These are phyloP conservation scores for Platichthys flesus DNA, from an alignment of 2,113 vertebrate species.

Conservation along the genomic window DNA sequence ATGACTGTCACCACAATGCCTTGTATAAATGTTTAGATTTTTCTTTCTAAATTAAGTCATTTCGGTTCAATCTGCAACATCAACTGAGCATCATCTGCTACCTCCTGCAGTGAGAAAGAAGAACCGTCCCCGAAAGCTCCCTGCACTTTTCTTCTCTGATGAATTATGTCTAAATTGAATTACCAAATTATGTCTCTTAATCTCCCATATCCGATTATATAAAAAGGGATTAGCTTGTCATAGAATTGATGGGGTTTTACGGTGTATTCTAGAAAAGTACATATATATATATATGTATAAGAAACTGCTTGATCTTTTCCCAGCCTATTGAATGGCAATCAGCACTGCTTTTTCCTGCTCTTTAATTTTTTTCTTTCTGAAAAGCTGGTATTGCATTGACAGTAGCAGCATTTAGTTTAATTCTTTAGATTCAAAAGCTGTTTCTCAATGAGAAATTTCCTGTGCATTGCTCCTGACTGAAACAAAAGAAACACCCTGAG, in stretches of 20 bases:
- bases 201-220: constrained; percentile 65
- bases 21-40: no score
- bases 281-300: constrained; percentile 54
- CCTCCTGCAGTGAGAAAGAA: constrained; percentile 55
- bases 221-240: constrained; percentile 69
- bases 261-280: constrained; percentile 47
- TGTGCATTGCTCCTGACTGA: constrained; percentile 60
- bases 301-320: constrained; percentile 65
- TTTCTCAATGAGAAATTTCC: constrained; percentile 83
- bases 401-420: constrained; percentile 87
- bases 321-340: constrained; percentile 74
- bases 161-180: constrained; percentile 70
- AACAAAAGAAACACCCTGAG: constrained; percentile 32
- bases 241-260: constrained; percentile 67
- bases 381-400: constrained; percentile 87
- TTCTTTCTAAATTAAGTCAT: constrained; percentile 21
- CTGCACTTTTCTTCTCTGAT: constrained; percentile 49
- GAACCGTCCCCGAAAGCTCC: constrained; percentile 45
- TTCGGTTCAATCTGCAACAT: constrained; percentile 42
- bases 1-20: background rate
- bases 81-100: constrained; percentile 54
- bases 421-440: constrained; percentile 87
- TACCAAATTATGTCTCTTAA: constrained; percentile 73
- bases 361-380: constrained; percentile 76
- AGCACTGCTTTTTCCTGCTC: constrained; percentile 67